These are phyloP conservation scores for Myiothlypis coronata DNA, from an alignment of 2,797 vertebrate genomes.

Conservation along the genomic window DNA sequence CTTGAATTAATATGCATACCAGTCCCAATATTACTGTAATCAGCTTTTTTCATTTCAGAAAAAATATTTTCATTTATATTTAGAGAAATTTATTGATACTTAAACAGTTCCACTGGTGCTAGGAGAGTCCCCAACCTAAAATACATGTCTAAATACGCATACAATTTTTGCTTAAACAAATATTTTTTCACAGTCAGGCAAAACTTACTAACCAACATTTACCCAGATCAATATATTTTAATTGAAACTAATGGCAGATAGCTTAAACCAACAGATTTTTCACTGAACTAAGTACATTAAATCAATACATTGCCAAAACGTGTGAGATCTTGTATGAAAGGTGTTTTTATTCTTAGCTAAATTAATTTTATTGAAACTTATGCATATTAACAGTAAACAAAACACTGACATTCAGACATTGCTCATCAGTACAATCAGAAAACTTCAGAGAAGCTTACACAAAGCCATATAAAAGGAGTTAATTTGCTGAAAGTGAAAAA, in stretches of 20 bases:
- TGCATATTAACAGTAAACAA: conserved; percentile 19
- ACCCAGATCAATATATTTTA: conserved; percentile 77
- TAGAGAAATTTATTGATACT: conserved; percentile 25
- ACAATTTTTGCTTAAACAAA: conserved; percentile 61
- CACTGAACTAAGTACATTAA: conserved; percentile 69
- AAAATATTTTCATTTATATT: conserved; percentile 11
- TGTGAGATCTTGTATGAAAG: conserved; percentile 64
- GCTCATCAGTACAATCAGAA: background rate
- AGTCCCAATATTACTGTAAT: background rate
- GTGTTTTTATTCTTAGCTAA: conserved; percentile 61
- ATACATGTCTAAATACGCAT: background rate
- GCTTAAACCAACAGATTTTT: conserved; percentile 77
- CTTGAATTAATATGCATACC: background rate
- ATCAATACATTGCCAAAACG: conserved; percentile 74
- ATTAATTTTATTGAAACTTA: conserved; percentile 66
- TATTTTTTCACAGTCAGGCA: conserved; percentile 52
- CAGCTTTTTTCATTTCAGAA: conserved; percentile 2
- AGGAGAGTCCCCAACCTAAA: background rate
- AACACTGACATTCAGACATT: conserved; percentile 12
- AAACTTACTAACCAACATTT: conserved; percentile 72
- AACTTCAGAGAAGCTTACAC: background rate
- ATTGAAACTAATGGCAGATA: conserved; percentile 77
- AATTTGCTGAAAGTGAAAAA: background rate
- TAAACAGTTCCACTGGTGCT: conserved; percentile 1
- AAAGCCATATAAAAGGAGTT: background rate